A percentile compares a stretch with the other conserved stretches of the same genome.
Conservation (phyloP, 2,888 invertebrate species). For the Neoitamus cyanurus region DNA sequence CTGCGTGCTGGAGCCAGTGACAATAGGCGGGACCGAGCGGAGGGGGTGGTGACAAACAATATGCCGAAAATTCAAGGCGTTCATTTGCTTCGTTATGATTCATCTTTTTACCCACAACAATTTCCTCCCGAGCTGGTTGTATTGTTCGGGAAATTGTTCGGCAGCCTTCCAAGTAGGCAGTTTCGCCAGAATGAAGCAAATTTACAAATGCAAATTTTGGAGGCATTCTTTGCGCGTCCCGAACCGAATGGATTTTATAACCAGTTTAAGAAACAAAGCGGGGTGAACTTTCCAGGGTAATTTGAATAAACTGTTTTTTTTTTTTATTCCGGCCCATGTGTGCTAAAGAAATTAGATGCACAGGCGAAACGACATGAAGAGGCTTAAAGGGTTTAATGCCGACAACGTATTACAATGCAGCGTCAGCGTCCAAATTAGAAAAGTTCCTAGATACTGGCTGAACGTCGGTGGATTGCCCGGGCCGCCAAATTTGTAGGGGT, state of each 20-base stretch:
- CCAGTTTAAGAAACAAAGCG: neutral
- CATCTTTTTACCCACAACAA: constrained; percentile 1
- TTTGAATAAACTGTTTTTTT: neutral
- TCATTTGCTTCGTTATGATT: neutral
- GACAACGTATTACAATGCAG: too few species aligned
- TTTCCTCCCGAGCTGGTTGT: neutral
- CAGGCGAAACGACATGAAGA: neutral
- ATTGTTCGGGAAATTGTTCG: neutral
- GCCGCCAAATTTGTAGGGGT: too few species aligned
- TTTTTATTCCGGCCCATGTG: neutral
- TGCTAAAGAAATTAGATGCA: neutral
- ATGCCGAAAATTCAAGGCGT: neutral
- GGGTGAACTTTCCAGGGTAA: neutral
- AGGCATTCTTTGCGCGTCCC: neutral
- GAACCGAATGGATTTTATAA: neutral
- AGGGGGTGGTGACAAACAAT: neutral
- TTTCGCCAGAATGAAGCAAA: neutral
- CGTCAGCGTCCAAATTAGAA: too few species aligned
- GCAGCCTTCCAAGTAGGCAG: neutral
- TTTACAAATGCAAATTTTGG: neutral
- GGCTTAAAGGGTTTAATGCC: neutral
- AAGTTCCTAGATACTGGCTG: too few species aligned
- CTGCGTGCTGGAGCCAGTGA: neutral
- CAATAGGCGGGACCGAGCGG: neutral
- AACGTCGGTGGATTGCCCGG: too few species aligned